phyloP scores from a whole-genome alignment of 2,113 vertebrate genomes.

The Megalops atlanticus region DNA sequence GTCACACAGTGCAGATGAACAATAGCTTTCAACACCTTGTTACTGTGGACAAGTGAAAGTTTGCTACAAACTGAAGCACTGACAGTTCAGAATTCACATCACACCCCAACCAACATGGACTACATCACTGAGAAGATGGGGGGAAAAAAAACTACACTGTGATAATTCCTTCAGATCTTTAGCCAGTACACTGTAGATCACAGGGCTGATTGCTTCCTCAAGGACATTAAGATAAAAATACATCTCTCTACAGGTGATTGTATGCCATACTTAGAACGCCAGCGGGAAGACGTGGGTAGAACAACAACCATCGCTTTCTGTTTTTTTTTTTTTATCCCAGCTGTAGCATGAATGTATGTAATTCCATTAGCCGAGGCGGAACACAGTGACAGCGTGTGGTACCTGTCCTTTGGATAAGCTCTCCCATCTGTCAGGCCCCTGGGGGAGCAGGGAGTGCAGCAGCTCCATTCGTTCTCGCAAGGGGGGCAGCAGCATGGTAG shows the following conservation, averaged over 20 bases:
- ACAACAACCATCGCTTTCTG: too few relatives aligned
- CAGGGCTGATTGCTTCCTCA: too few relatives aligned
- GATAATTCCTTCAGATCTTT: background rate
- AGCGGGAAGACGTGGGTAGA: too few relatives aligned
- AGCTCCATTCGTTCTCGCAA: slow-evolving; percentile 96
- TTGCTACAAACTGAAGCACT: too few relatives aligned
- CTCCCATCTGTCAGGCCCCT: slow-evolving; percentile 97
- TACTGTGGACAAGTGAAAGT: too few relatives aligned
- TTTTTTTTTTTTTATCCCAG: too few relatives aligned
- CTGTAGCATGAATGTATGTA: too few relatives aligned
- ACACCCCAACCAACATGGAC: background rate
- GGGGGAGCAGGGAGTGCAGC: slow-evolving; percentile 91
- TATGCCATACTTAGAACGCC: too few relatives aligned
- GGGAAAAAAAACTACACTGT: background rate
- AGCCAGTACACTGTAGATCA: background rate
- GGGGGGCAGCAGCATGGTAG: slow-evolving; percentile 95
- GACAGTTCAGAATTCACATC: background rate
- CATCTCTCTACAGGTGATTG: too few relatives aligned
- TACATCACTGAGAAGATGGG: background rate
- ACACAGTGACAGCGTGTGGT: slow-evolving; percentile 30
- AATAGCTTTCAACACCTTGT: background rate
- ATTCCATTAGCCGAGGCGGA: too few relatives aligned
- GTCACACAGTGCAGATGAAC: background rate
- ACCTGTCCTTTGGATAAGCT: slow-evolving; percentile 98
- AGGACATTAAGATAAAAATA: too few relatives aligned